Base-by-base conservation (phyloP, 2,888 invertebrate genomes). In the Drosophila putrida region DNA sequence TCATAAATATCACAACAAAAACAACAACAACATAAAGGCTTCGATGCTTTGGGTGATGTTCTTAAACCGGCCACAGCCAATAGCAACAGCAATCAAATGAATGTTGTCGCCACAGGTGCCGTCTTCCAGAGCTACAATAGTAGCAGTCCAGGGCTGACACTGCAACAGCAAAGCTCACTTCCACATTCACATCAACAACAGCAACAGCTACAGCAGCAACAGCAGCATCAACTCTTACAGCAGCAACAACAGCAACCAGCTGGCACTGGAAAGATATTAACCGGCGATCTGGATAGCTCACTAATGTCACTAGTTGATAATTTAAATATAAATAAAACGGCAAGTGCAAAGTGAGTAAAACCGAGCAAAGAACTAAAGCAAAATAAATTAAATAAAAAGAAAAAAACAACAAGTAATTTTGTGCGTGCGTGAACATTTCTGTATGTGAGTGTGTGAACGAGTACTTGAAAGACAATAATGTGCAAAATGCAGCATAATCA, bases 241-340 rank as follows among this genome's bases (percentile, higher is more conserved):
- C 88, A 89, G 58, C 90, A 90, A 85, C 90, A 90, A 84, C 90
- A 83, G 39, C 89, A 92, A 69, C 91, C 93, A 77, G 93, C 93
- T 73, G 92, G 93, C 90, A 91, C 94, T 63, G 95, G 95, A 73
- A 96, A 96, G 91, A 96, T 98, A 78, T 94, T 98, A 74, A 97
- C 97, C 28, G 97, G 98, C 61, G 98, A 98, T 93, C 94, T 99
- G 92, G 98, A 99, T 92, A 97, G 97, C 83, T 98, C 98, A 84
- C 95, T 98, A 71, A 98, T 98, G 73, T 96, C 96, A 78, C 94
- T 99, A 86, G 98, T 98, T 72, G 97, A 98, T 93, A 98, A 98
- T 93, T 95, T 99, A 86, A 95, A 96, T 88, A 97, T 97, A 90
- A 96, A 97, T 93, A 96, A 96, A 93, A 95, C 95, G 79, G 91